Base-by-base conservation (phyloP, 2,113 vertebrate genomes). In the Poeciliopsis turrubarensis region DNA sequence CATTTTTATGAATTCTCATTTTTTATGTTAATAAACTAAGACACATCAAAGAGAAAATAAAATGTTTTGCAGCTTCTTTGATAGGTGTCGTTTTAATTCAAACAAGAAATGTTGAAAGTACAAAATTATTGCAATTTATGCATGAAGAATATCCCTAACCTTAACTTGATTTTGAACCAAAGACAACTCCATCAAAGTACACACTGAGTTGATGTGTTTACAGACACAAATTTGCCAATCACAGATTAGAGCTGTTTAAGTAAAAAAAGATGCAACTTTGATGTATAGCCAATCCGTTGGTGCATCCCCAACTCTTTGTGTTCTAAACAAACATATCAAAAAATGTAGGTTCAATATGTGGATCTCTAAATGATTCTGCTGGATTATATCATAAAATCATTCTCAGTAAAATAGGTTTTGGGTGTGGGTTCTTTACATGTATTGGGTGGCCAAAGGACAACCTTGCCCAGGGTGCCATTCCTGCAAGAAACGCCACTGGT, bases 401-500 rank as follows among this genome's bases (percentile, higher is more conserved):
- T n/a, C 8, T 57, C 17, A n/a, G 25, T 25, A 57, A 8, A 57
- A 57, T 10, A n/a, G 15, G 2, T 54, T 54, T 54, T 54, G 47
- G 47, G 22, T 54, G 6, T 57, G 51, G 17, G 2, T 54, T 54
- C n/a, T 57, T n/a, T 57, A 19, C 7, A 10, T 57, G 51, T 3
- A 57, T 57, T 19, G 51, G 51, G 51, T n/a, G 51, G 25, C 9
- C 51, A 25, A 57, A 57, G 22, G 8, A 57, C 8, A 17, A n/a
- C 22, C 9, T 57, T 0, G 9, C 51, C 51, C 51, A 57, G 51
- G 51, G 51, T 57, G 19, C 51, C 51, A 57, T 57, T 57, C 25
- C 22, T 57, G 25, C 51, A 57, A 57, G 51, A 57, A 57, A 22
- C 22, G 51, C 51, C 51, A 57, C 51, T 57, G 27, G 70, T 91